Evolutionary conservation across 1,140 invertebrate species (phyloP), one percentile per base, ranked within the genome.

Genomic region (Apis dorsata): DNA sequence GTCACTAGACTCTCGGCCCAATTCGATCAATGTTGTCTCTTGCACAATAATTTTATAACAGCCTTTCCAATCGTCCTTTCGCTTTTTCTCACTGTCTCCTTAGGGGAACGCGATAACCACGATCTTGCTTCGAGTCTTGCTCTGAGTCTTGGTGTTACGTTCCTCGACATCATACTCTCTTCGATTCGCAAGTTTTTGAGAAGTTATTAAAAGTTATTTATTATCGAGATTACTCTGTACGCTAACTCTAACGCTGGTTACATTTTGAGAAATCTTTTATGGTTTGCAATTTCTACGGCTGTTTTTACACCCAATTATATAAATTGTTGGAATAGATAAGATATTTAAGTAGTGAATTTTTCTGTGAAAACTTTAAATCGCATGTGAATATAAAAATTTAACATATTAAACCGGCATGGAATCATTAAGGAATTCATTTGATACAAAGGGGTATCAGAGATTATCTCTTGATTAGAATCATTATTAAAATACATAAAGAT

Each of bases 11-110:
- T 19, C 57, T 44, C 57, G 7, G 63, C 78, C 51, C 60, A 76
- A 73, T 84, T 53, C 69, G 77, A 84, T 69, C 70, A 83, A 63
- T 81, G 79, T 65, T 76, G 51, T 1, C 55, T 34, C 55, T 84
- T 84, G 79, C 83, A 76, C 83, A 81, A 82, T 60, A 17, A 70
- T 84, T 44, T 44, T 71, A 71, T 59, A 55, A 51, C 72, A 75
- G 8, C 83, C 83, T 85, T 82, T 85, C 83, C 79, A 84, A 76
- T 70, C 71, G 71, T 85, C 81, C 84, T 85, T 85, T 85, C 84
- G 84, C 84, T 85, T 85, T 85, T 85, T 85, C 84, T 79, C 60
- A 4, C 63, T 70, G 62, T 51, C 44, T 53, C 68, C 73, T 57
- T 65, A 59, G 34, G 0, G 13, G 69, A 60, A 80, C 49, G 44